These are phyloP conservation scores for Todus mexicanus DNA, from an alignment of 2,797 vertebrate species.

Conservation along the genomic window DNA sequence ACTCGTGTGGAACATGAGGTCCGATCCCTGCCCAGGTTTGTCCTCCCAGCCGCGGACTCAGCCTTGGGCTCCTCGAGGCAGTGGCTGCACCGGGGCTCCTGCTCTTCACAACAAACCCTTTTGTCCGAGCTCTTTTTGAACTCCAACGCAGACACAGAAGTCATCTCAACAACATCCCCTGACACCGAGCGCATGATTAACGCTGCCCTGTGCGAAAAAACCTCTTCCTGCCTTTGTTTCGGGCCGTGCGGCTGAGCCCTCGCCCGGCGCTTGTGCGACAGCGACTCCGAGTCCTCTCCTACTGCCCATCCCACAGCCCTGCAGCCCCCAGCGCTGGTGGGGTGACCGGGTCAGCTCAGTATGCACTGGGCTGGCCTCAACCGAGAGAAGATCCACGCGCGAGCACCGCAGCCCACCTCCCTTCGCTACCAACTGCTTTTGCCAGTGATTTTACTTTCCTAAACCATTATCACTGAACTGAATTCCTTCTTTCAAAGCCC, in stretches of 20 bases:
- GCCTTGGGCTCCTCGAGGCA: background rate
- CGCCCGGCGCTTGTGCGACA: accelerated
- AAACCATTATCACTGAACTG: background rate
- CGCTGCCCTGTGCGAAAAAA: accelerated
- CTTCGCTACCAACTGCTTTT: background rate
- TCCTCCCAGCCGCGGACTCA: background rate
- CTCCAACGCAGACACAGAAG: background rate
- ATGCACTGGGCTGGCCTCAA: background rate
- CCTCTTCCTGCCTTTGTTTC: background rate
- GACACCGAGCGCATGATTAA: background rate
- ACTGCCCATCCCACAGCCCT: background rate
- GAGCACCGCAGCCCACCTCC: background rate
- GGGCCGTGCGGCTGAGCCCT: accelerated
- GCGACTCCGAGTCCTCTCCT: accelerated
- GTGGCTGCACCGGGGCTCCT: background rate
- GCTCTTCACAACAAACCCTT: background rate
- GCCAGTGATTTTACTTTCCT: background rate
- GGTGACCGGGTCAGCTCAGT: no score
- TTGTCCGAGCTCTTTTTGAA: background rate
- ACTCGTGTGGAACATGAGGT: background rate
- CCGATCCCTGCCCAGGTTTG: background rate
- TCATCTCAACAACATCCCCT: background rate
- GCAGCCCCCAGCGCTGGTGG: background rate
- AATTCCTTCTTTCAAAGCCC: background rate
- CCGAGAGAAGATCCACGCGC: background rate